Evolutionary conservation across 1,140 invertebrate species (phyloP), one percentile per base, ranked within the genome.

Genomic region (Pogonomyrmex californicus): DNA sequence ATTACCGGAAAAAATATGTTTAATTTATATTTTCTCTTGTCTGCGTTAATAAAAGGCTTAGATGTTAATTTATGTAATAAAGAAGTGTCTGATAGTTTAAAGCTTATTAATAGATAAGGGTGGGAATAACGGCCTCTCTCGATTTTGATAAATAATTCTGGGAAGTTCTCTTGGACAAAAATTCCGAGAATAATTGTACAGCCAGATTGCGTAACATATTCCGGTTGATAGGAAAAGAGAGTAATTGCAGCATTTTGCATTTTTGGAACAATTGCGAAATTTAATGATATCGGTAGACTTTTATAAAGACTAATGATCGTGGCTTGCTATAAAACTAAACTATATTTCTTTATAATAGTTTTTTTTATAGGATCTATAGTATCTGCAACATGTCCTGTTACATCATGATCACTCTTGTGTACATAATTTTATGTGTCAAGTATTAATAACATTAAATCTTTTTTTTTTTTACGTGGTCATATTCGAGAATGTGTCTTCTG

Each of bases 391-490:
- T 63, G 33, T 63, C 41, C 14, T 63, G 58, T 78, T 63, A 33
- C 41, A 78, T 65, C 58, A 78, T 23, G 9, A 33, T 77, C 75
- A 62, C 30, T 78, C 41, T 63, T 47, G 30, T 36, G 33, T n/a
- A 78, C 30, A 63, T 78, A 78, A 78, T 78, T 63, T 36, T 36
- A 78, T 47, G n/a, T 62, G 58, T n/a, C 5, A 51, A 30, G 23
- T 78, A 63, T 78, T 65, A 65, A 36, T 78, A 63, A 62, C 56
- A 17, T 44, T 36, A 62, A 51, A 36, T 49, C 23, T 23, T 36
- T 54, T 33, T 36, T 54, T 33, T 76, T 77, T 47, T 77, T 77
- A 62, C 7, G 2, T 33, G 6, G 3, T 33, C 38, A 44, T 17
- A 76, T 60, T 60, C n/a, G 9, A 77, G 54, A 30, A 60, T 12